These are phyloP conservation scores for Lepidothrix coronata DNA, from an alignment of 2,113 vertebrate genomes.

Conservation along the genomic window DNA sequence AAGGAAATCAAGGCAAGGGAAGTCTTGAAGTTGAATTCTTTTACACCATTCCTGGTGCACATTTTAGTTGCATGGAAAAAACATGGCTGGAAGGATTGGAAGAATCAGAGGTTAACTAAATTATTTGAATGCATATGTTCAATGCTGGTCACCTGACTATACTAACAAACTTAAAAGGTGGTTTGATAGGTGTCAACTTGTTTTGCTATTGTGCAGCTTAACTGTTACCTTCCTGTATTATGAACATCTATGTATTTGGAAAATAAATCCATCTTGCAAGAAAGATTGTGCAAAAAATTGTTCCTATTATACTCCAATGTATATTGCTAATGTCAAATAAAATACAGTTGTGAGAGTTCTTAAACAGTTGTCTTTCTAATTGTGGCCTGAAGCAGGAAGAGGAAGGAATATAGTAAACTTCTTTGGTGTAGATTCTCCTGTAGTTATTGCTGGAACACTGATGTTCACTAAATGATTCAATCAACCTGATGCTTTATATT, in stretches of 20 bases:
- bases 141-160: conserved; percentile 23
- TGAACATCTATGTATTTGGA: conserved; percentile 62
- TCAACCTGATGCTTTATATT: neutral
- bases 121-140: conserved; percentile 26
- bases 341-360: conserved; percentile 69
- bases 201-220: conserved; percentile 71
- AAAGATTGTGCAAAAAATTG: conserved; percentile 63
- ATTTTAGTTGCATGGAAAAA: conserved; percentile 35
- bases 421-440: neutral
- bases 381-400: conserved; percentile 32
- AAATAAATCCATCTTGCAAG: conserved; percentile 67
- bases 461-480: neutral
- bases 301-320: conserved; percentile 64
- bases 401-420: neutral
- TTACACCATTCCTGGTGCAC: neutral
- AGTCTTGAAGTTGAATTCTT: neutral
- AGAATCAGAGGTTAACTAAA: conserved; percentile 26
- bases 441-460: neutral
- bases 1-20: neutral
- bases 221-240: conserved; percentile 63
- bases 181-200: conserved; percentile 64
- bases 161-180: conserved; percentile 34
- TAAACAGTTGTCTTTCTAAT: conserved; percentile 57
- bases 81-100: conserved; percentile 22
- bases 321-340: conserved; percentile 73